These are phyloP conservation scores for Hemichromis elongatus DNA, from an alignment of 2,113 vertebrate genomes.

Conservation along the genomic window DNA sequence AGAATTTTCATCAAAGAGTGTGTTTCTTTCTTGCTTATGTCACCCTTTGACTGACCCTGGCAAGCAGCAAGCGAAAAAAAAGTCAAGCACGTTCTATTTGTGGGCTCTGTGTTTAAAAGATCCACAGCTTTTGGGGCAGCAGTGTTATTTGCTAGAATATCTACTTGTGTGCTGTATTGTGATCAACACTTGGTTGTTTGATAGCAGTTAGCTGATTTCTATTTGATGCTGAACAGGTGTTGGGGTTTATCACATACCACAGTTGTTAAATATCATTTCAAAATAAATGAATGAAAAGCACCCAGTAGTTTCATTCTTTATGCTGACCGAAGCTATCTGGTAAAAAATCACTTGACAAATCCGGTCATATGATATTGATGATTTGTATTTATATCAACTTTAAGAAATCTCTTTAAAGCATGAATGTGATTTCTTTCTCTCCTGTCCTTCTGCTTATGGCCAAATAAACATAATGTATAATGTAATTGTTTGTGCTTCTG, in stretches of 20 bases:
- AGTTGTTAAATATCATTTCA: too few species aligned
- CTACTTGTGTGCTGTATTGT: too few species aligned
- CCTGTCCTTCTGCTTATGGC: not conserved
- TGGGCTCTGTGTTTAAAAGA: too few species aligned
- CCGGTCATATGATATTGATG: not conserved
- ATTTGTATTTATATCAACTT: not conserved
- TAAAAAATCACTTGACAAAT: not conserved
- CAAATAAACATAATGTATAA: not conserved
- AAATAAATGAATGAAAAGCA: too few species aligned
- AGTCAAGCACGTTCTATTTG: too few species aligned
- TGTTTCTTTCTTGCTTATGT: too few species aligned
- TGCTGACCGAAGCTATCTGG: not conserved
- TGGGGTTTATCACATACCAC: too few species aligned
- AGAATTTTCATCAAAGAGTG: too few species aligned
- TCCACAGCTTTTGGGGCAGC: too few species aligned
- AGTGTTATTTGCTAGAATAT: too few species aligned
- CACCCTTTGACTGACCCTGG: too few species aligned
- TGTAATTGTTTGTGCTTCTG: not conserved
- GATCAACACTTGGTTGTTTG: not conserved
- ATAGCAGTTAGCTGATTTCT: not conserved
- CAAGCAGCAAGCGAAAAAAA: too few species aligned
- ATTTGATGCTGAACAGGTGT: not conserved
- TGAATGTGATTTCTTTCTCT: not conserved
- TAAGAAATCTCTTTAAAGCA: not conserved
- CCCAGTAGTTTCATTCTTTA: not conserved